phyloP scores from a whole-genome alignment of 2,113 vertebrate genomes.

The Chionis minor region DNA sequence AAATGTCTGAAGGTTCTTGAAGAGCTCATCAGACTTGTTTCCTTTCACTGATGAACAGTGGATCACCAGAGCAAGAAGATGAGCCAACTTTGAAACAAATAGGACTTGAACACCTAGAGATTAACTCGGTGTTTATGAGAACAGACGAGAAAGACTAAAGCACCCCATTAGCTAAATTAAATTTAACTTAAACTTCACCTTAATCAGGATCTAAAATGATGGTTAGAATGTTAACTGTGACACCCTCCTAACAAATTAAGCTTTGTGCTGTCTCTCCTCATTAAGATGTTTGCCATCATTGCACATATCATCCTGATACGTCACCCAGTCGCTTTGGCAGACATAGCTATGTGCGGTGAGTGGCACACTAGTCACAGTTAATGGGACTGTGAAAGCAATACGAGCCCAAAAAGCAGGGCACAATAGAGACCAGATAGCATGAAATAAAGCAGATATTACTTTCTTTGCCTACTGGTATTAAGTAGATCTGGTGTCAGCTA shows the following conservation, averaged over 20 bases:
- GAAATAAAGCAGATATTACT: constrained; percentile 63
- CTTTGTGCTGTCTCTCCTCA: background rate
- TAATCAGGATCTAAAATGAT: background rate
- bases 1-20: background rate
- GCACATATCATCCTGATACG: background rate
- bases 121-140: background rate
- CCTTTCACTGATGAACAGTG: background rate
- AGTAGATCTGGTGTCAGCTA: constrained; percentile 37
- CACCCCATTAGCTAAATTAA: background rate
- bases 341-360: background rate
- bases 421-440: constrained; percentile 35
- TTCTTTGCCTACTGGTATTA: constrained; percentile 5
- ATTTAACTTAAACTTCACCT: background rate
- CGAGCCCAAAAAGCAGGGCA: background rate
- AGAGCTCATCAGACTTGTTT: background rate
- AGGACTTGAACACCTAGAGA: background rate
- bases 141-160: background rate
- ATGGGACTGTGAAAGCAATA: background rate
- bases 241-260: background rate
- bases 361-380: background rate
- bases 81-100: background rate
- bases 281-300: background rate
- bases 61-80: background rate
- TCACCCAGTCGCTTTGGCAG: background rate
- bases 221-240: background rate